These are phyloP conservation scores for Myopa testacea DNA, from an alignment of 2,888 invertebrate genomes.

Conservation along the genomic window DNA sequence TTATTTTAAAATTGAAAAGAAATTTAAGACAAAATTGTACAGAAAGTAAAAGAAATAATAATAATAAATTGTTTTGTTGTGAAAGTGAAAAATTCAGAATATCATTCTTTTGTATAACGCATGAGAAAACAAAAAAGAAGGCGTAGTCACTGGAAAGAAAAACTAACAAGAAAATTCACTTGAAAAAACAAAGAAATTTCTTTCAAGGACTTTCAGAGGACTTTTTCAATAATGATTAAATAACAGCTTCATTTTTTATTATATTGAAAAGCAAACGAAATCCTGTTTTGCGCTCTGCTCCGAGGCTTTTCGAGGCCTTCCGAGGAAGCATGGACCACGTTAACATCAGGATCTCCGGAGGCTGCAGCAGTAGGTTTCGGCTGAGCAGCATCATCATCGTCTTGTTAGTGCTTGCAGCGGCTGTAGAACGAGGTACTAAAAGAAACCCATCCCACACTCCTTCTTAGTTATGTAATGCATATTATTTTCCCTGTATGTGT, in stretches of 20 bases:
- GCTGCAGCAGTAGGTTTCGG: constrained; percentile 1
- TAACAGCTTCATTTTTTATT: too few relatives aligned
- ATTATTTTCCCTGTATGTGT: background rate
- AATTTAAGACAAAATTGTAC: background rate
- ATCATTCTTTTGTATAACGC: too few relatives aligned
- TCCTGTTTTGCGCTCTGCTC: too few relatives aligned
- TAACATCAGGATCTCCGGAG: background rate
- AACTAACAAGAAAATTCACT: too few relatives aligned
- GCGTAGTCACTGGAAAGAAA: too few relatives aligned
- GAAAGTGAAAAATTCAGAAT: background rate
- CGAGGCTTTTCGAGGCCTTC: too few relatives aligned
- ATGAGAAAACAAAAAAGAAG: too few relatives aligned
- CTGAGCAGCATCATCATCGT: constrained; percentile 19
- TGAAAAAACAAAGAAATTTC: too few relatives aligned
- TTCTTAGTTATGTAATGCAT: background rate
- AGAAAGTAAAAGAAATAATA: constrained; percentile 1
- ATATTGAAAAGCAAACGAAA: too few relatives aligned
- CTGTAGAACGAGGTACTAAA: constrained; percentile 22
- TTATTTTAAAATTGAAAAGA: too few relatives aligned
- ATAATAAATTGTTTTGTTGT: background rate
- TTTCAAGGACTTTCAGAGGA: too few relatives aligned
- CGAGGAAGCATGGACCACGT: background rate
- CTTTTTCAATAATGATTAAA: too few relatives aligned
- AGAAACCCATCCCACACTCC: background rate
- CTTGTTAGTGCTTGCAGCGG: constrained; percentile 19